Evolutionary conservation across 2,888 invertebrate genomes (phyloP).

Genomic region (Trichogramma evanescens): DNA sequence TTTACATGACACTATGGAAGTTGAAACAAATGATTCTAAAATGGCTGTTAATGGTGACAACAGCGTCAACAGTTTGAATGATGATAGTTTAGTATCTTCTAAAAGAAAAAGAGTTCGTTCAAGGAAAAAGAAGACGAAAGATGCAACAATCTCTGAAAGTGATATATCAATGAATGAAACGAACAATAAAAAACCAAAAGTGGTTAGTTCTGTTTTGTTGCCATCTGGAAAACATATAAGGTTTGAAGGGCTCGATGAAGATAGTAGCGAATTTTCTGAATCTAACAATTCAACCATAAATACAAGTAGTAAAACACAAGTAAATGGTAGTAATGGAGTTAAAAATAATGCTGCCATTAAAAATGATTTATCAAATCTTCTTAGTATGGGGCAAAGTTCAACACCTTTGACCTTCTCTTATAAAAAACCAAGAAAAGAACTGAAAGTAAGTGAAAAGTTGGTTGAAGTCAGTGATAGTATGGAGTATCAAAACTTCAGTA

Average conservation of each 20-base stretch:
- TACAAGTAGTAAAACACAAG: background rate
- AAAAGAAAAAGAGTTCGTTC: constrained; percentile 31
- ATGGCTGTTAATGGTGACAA: constrained; percentile 17
- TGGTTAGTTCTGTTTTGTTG: constrained; percentile 27
- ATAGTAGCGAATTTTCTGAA: constrained; percentile 13
- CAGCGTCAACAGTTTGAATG: constrained; percentile 16
- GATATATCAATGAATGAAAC: constrained; percentile 9
- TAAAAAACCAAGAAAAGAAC: constrained; percentile 13
- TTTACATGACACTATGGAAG: constrained; percentile 19
- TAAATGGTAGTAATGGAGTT: constrained; percentile 1
- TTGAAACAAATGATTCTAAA: constrained; percentile 20
- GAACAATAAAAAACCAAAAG: constrained; percentile 29
- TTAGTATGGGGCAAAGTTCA: constrained; percentile 31
- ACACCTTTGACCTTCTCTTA: constrained; percentile 31
- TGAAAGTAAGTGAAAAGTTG: background rate
- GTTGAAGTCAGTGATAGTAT: background rate
- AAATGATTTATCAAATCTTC: constrained; percentile 26
- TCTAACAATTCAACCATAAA: background rate
- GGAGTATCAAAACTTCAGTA: too few relatives aligned
- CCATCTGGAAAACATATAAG: constrained; percentile 35
- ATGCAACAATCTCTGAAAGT: constrained; percentile 5
- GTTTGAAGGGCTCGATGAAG: constrained; percentile 27
- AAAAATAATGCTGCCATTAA: constrained; percentile 4
- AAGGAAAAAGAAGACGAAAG: constrained; percentile 20
- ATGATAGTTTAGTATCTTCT: background rate